Evolutionary conservation across 2,888 invertebrate genomes (phyloP), one percentile per base, ranked within the genome.

Genomic region (Crematogaster levior): DNA sequence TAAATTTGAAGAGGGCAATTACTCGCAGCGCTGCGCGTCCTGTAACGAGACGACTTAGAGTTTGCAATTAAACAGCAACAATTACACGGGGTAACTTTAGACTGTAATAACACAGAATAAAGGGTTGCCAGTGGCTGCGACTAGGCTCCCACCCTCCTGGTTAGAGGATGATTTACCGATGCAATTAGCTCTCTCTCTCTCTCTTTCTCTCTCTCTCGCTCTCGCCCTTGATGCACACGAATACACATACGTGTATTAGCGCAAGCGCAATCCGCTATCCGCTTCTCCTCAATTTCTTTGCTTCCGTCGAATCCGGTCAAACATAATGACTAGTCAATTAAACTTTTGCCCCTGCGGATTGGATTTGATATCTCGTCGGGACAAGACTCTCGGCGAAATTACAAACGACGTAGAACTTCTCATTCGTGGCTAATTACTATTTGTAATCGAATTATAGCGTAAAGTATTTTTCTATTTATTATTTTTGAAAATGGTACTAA

Each of bases 1-100:
- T 72, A 86, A 88, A 87, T 84, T 87, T 83, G 87, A 85, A 85
- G 88, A 85, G 88, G 89, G 88, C 90, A 90, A 90, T 90, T 90
- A 90, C 86, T 88, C 89, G 87, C 86, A 86, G 83, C 83, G 85
- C 79, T 86, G 81, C 87, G 87, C 86, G 88, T 88, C 90, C 79
- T 90, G 90, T 90, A 89, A 89, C 90, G 90, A 89, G 92, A 90
- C 92, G 93, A 94, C 94, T 94, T 93, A 92, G 93, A 93, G 93
- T 93, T 94, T 91, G 94, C 94, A 94, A 94, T 94, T 94, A 94
- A 94, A 94, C 94, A 94, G 94, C 94, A 94, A 94, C 94, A 94
- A 94, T 94, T 94, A 94, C 93, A 93, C 93, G 92, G 93, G 93
- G 94, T 94, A 94, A 94, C 94, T 94, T 94, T 94, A 94, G 93